Percentiles rank a stretch among this genome's conserved stretches.
These are phyloP conservation scores for Hypomesus transpacificus DNA, from an alignment of 2,113 vertebrate genomes.

Conservation along the genomic window DNA sequence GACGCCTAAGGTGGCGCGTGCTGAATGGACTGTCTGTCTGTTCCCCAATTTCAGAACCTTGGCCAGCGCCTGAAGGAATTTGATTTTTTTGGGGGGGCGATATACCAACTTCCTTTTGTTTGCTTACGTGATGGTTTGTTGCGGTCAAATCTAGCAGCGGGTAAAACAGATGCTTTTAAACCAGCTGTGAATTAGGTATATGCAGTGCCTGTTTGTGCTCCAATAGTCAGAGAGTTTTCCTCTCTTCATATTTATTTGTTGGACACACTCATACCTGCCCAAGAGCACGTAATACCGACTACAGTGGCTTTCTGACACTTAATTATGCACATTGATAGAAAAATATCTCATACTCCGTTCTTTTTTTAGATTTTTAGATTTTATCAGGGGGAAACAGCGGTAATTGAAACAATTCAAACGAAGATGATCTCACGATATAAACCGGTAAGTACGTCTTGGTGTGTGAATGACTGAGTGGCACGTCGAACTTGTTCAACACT, in stretches of 20 bases:
- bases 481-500: neutral
- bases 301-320: neutral
- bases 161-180: conserved; percentile 8
- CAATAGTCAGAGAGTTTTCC: too few species aligned
- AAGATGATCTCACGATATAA: conserved; percentile 69
- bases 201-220: too few species aligned
- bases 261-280: neutral
- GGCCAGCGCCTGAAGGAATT: conserved; percentile 60
- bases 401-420: conserved; percentile 1
- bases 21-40: conserved; percentile 20
- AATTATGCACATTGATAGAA: neutral
- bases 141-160: conserved; percentile 18
- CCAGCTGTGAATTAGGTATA: conserved; percentile 34
- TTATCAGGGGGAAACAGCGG: conserved; percentile 9
- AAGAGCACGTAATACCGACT: neutral
- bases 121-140: neutral
- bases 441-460: conserved; percentile 59
- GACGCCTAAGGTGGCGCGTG: conserved; percentile 19
- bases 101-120: conserved; percentile 8
- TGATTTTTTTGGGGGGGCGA: neutral
- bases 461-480: neutral
- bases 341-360: too few species aligned
- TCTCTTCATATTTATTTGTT: neutral
- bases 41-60: conserved; percentile 67
- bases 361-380: too few species aligned